phyloP scores from a whole-genome alignment of 2,888 invertebrate genomes.

The Pandemis cinnamomeana region DNA sequence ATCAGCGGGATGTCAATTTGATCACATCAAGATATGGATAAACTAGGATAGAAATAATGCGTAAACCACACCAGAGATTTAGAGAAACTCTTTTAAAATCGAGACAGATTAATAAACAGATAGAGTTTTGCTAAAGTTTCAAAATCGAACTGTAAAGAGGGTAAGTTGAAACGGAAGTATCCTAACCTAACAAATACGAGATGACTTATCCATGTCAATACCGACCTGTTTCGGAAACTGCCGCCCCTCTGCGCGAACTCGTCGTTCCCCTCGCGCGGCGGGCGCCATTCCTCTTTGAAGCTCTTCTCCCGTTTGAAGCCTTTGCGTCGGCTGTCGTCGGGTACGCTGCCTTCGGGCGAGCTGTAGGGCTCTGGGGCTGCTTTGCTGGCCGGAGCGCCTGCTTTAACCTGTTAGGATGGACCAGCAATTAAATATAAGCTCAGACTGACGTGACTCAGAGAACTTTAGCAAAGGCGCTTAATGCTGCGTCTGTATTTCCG shows the following conservation, averaged over 20 bases:
- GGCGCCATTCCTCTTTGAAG: constrained; percentile 71
- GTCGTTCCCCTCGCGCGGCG: constrained; percentile 61
- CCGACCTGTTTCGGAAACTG: constrained; percentile 72
- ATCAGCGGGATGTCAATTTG: constrained; percentile 11
- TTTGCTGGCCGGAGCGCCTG: constrained; percentile 69
- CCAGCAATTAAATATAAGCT: not conserved
- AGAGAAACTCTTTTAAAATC: not conserved
- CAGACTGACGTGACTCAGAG: no score
- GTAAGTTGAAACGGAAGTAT: no score
- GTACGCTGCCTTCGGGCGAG: constrained; percentile 69
- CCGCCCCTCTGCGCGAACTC: constrained; percentile 70
- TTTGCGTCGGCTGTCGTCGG: constrained; percentile 58
- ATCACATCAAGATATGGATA: constrained; percentile 6
- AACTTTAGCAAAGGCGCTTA: no score
- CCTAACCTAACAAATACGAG: not conserved
- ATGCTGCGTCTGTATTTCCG: no score
- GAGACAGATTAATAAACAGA: no score
- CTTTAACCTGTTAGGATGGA: constrained; percentile 57
- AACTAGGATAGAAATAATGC: constrained; percentile 3
- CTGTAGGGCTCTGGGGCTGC: constrained; percentile 73
- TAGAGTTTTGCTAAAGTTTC: no score
- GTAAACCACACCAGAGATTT: not conserved
- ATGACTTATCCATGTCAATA: not conserved
- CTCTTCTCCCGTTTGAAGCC: constrained; percentile 58
- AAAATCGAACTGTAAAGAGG: no score